Evolutionary conservation across 2,888 invertebrate genomes (phyloP).

Genomic region (Thalpophila matura): DNA sequence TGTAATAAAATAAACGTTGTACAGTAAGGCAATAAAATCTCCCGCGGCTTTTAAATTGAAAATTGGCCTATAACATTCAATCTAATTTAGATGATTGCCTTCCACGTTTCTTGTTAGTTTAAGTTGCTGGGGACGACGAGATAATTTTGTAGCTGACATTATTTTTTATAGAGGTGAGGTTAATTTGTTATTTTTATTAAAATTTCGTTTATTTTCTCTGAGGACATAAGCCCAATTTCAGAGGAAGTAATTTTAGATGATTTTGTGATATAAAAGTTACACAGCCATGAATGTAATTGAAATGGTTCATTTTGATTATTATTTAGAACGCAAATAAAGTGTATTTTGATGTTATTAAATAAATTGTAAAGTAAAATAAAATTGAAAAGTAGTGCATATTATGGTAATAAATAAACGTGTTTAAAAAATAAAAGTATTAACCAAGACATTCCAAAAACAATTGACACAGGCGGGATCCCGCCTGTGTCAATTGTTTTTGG

Average conservation of each 20-base stretch:
- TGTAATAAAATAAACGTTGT: constrained; percentile 52
- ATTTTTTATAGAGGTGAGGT: constrained; percentile 43
- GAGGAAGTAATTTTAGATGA: constrained; percentile 35
- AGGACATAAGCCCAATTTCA: constrained; percentile 25
- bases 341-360: neutral
- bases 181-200: constrained; percentile 53
- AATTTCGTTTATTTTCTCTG: constrained; percentile 37
- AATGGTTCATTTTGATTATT: neutral
- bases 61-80: constrained; percentile 53
- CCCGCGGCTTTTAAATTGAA: constrained; percentile 56
- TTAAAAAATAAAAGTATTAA: no score
- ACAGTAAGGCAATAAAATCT: constrained; percentile 51
- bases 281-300: constrained; percentile 1
- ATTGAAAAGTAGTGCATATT: no score
- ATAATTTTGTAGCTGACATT: constrained; percentile 54
- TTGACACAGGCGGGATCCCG: no score
- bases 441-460: no score
- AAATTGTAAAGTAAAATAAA: no score
- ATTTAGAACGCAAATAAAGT: neutral
- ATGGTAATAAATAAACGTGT: no score
- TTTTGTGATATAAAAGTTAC: constrained; percentile 29
- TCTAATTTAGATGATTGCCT: constrained; percentile 53
- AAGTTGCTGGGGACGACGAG: constrained; percentile 44
- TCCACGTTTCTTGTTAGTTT: constrained; percentile 47
- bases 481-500: no score